Conservation (phyloP, 37 sponge, comb jelly and placozoan genomes). For the Bolinopsis microptera region DNA sequence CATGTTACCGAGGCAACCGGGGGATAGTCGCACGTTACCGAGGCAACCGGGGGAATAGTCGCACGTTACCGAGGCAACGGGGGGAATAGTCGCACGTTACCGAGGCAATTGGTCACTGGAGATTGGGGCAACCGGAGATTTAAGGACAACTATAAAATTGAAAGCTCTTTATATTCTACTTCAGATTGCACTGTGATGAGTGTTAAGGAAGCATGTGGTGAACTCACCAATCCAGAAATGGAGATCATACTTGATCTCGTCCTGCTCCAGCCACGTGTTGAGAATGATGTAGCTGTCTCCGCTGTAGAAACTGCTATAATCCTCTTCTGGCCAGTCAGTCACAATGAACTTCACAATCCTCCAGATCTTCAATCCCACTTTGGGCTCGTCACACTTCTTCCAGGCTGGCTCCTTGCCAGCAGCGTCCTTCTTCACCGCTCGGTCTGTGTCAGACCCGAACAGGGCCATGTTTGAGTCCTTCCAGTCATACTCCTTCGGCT, state of each 20-base stretch:
- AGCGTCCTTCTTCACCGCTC: conserved; percentile 88
- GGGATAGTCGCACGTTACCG: too few species aligned
- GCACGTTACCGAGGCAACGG: neutral
- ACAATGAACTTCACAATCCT: conserved; percentile 94
- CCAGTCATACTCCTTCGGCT: conserved; percentile 98
- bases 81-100: neutral
- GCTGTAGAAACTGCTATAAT: conserved; percentile 93
- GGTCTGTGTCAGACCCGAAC: conserved; percentile 89
- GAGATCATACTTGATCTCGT: conserved; percentile 83
- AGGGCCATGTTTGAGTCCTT: conserved; percentile 95
- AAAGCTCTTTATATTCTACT: too few species aligned
- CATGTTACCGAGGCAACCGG: too few species aligned
- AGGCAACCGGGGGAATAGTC: too few species aligned
- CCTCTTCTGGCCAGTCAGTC: conserved; percentile 84
- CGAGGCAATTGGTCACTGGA: neutral
- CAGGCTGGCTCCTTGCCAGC: conserved; percentile 93
- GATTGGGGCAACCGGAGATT: too few species aligned
- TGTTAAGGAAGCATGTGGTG: too few species aligned
- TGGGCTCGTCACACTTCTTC: conserved; percentile 79
- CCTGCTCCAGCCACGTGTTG: conserved; percentile 87
- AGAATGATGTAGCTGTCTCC: conserved; percentile 98
- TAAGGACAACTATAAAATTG: neutral
- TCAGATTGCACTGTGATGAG: too few species aligned
- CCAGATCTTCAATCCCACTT: conserved; percentile 91
- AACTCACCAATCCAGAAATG: conserved; percentile 98